Percentiles rank a stretch among this genome's conserved stretches.
phyloP scores from a whole-genome alignment of 2,888 invertebrate genomes.

The Panopea generosa region DNA sequence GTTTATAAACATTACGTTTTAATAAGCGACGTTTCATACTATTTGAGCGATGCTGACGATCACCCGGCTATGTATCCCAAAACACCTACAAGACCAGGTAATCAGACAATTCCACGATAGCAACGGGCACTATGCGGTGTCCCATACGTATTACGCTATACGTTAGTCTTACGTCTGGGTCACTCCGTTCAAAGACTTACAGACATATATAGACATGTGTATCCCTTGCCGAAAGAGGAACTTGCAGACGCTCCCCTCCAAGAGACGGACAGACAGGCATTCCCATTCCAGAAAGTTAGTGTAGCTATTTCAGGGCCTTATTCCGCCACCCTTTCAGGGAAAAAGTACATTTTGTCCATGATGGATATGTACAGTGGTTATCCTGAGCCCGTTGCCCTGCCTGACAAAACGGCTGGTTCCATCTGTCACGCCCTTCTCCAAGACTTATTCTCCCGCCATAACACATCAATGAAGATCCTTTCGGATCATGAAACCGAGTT shows the following conservation, averaged over 20 bases:
- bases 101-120: no score
- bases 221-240: slow-evolving; percentile 31
- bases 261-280: slow-evolving; percentile 56
- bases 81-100: no score
- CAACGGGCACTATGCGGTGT: no score
- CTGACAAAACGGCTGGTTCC: slow-evolving; percentile 34
- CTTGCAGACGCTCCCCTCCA: slow-evolving; percentile 34
- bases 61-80: no score
- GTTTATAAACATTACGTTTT: no score
- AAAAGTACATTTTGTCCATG: slow-evolving; percentile 45
- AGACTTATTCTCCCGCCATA: slow-evolving; percentile 29
- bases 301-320: slow-evolving; percentile 40
- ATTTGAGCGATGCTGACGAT: no score
- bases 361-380: slow-evolving; percentile 31
- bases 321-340: slow-evolving; percentile 21
- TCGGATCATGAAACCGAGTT: slow-evolving; percentile 36
- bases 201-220: slow-evolving; percentile 18
- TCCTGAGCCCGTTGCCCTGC: slow-evolving; percentile 32
- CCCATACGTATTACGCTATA: no score
- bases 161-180: slow-evolving; percentile 51
- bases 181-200: slow-evolving; percentile 29
- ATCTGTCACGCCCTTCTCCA: slow-evolving; percentile 27
- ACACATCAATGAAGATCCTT: slow-evolving; percentile 23
- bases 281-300: slow-evolving; percentile 21
- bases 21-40: no score